These are phyloP conservation scores for Notiomystis cincta DNA, from an alignment of 2,113 vertebrate genomes.

Conservation along the genomic window DNA sequence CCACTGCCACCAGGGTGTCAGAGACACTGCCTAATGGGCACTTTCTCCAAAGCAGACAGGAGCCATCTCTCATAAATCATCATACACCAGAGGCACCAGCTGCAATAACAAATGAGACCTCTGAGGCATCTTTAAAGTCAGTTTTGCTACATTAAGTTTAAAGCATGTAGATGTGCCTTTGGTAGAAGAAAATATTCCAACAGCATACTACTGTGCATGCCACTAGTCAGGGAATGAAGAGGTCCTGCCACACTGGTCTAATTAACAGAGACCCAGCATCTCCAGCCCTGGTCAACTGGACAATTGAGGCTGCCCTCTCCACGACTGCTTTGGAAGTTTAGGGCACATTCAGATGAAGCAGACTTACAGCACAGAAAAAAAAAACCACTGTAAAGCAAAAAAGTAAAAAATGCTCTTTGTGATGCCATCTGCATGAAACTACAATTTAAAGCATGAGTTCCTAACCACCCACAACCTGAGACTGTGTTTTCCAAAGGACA, in stretches of 20 bases:
- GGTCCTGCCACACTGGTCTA: neutral
- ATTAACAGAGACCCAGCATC: neutral
- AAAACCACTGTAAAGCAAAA: neutral
- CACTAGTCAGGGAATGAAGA: neutral
- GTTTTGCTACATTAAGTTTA: neutral
- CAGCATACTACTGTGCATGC: rapidly evolving
- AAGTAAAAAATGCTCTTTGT: neutral
- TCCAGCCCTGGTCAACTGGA: neutral
- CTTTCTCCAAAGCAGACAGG: neutral
- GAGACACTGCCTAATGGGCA: neutral
- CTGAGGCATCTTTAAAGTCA: neutral
- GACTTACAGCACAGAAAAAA: neutral
- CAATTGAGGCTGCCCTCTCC: neutral
- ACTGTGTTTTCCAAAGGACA: neutral
- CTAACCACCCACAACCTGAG: neutral
- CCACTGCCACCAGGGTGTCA: neutral
- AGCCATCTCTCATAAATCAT: neutral
- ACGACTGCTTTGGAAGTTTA: neutral
- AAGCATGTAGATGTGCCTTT: neutral
- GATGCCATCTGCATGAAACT: neutral
- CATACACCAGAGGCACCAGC: neutral
- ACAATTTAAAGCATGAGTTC: neutral
- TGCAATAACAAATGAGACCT: neutral
- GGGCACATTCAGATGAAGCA: neutral
- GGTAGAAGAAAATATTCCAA: neutral